Evolutionary conservation across 2,113 vertebrate species (phyloP).

Genomic region (pig (Sus scrofa)): DNA sequence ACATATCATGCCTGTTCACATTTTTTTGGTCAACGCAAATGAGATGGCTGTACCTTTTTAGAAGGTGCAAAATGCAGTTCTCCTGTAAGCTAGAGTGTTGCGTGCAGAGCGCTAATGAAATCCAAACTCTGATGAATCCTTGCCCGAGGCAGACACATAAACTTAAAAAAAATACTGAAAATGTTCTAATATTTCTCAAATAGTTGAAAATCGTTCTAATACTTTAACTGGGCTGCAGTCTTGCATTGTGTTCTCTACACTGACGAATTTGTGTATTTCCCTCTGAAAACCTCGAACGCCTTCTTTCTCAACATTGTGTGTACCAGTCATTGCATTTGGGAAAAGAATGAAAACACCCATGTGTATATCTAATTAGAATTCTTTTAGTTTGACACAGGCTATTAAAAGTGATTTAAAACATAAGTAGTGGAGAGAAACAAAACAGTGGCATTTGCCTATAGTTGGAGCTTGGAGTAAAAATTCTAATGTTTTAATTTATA

Average conservation of each 20-base stretch:
- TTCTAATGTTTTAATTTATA: neutral
- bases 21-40: neutral
- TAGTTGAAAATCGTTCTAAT: neutral
- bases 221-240: neutral
- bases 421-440: neutral
- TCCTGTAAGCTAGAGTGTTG: neutral
- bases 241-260: neutral
- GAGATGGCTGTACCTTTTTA: neutral
- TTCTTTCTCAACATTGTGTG: neutral
- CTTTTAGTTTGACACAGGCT: neutral
- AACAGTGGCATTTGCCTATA: neutral
- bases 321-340: neutral
- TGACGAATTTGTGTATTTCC: neutral
- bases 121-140: neutral
- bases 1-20: neutral
- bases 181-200: neutral
- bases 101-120: neutral
- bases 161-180: neutral
- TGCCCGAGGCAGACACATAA: neutral
- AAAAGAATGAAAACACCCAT: neutral
- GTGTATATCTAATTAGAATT: slow-evolving; percentile 3
- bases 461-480: neutral
- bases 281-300: neutral
- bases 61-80: neutral
- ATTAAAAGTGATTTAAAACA: neutral